phyloP scores from a whole-genome alignment of 2,888 invertebrate genomes.

The Tortricodes alternella region DNA sequence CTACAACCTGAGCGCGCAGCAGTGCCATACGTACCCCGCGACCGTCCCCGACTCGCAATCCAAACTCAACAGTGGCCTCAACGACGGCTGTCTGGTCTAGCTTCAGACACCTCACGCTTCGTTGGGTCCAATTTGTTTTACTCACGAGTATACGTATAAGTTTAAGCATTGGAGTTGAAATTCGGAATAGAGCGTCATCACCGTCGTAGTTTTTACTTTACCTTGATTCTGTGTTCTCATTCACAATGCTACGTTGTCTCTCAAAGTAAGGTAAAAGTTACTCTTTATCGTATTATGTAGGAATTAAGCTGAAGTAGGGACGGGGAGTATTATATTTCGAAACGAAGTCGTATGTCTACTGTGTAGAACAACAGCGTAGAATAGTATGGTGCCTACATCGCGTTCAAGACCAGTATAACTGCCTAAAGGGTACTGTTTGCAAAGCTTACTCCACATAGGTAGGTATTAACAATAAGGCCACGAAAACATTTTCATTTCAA shows the following conservation, averaged over 20 bases:
- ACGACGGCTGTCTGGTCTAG: constrained; percentile 86
- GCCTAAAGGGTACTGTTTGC: constrained; percentile 16
- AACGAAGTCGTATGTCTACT: constrained; percentile 81
- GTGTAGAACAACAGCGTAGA: constrained; percentile 78
- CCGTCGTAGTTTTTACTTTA: constrained; percentile 51
- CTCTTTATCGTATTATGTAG: constrained; percentile 26
- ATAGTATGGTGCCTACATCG: constrained; percentile 64
- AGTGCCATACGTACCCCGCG: constrained; percentile 81
- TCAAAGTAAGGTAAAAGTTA: constrained; percentile 19
- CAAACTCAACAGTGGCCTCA: constrained; percentile 81
- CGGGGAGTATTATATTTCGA: constrained; percentile 79
- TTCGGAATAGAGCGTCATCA: constrained; percentile 76
- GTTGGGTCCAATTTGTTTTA: constrained; percentile 74
- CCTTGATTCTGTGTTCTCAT: constrained; percentile 40
- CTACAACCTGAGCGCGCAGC: constrained; percentile 72
- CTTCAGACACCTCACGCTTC: constrained; percentile 37
- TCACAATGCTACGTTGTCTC: constrained; percentile 31
- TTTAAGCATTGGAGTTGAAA: constrained; percentile 61
- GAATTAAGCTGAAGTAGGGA: constrained; percentile 40
- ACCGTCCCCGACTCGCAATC: constrained; percentile 68
- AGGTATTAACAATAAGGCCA: constrained; percentile 20
- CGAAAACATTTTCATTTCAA: constrained; percentile 23
- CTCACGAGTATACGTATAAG: constrained; percentile 73
- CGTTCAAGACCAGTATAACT: constrained; percentile 41
- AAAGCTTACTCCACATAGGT: constrained; percentile 23